phyloP scores from a whole-genome alignment of 2,888 invertebrate genomes.

The Platypus cylindrus region DNA sequence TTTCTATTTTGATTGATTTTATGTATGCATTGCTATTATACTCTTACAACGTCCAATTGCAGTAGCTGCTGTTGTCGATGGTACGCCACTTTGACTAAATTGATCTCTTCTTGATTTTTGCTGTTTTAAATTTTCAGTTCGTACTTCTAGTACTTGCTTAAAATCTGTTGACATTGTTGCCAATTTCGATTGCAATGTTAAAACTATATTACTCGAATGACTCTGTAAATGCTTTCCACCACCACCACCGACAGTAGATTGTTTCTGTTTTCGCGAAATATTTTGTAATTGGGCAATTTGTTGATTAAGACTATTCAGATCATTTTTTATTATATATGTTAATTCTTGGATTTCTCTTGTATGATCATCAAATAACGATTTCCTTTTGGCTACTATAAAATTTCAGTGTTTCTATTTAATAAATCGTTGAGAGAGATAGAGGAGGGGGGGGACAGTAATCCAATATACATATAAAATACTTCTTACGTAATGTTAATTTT shows the following conservation, averaged over 20 bases:
- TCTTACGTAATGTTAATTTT: conserved; percentile 87
- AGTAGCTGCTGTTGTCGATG: conserved; percentile 39
- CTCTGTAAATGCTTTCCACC: conserved; percentile 63
- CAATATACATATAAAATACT: too few relatives aligned
- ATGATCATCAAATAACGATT: conserved; percentile 93
- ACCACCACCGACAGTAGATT: conserved; percentile 32
- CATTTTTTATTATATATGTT: conserved; percentile 94
- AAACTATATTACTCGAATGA: conserved; percentile 85
- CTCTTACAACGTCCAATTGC: conserved; percentile 24
- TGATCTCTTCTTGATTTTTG: conserved; percentile 90
- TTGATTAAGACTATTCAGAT: conserved; percentile 86
- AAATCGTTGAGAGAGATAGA: too few relatives aligned
- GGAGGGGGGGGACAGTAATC: too few relatives aligned
- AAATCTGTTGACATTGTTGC: conserved; percentile 97
- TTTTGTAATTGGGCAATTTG: conserved; percentile 90
- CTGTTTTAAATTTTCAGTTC: conserved; percentile 94
- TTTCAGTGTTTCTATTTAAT: background rate
- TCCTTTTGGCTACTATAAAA: conserved; percentile 83
- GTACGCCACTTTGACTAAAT: conserved; percentile 61
- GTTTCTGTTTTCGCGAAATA: conserved; percentile 60
- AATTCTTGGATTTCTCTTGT: conserved; percentile 94
- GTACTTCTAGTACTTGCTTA: conserved; percentile 91
- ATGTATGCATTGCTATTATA: background rate
- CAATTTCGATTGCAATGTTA: conserved; percentile 84
- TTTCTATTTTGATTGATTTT: background rate